These are phyloP conservation scores for Stegodyphus dumicola DNA, from an alignment of 1,140 invertebrate species.

Conservation along the genomic window DNA sequence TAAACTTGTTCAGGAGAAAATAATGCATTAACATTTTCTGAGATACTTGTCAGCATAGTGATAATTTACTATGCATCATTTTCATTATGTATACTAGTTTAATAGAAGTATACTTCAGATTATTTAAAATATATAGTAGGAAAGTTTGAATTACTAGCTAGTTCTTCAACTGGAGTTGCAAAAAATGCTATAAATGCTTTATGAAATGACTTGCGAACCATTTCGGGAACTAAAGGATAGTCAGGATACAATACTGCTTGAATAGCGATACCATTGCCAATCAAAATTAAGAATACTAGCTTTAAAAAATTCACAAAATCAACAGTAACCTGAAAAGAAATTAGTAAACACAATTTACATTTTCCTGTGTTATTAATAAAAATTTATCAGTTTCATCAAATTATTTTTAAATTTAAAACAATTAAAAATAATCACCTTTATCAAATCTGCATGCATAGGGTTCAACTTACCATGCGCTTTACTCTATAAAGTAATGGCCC, in stretches of 20 bases:
- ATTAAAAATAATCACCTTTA: not conserved
- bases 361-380: not conserved
- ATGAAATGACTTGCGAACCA: slow-evolving; percentile 66
- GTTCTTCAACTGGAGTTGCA: slow-evolving; percentile 67
- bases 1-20: too few species aligned
- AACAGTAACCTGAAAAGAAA: slow-evolving; percentile 64
- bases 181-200: slow-evolving; percentile 68
- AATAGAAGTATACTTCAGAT: too few species aligned
- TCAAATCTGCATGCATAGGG: too few species aligned
- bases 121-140: too few species aligned
- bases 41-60: too few species aligned
- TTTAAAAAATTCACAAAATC: slow-evolving; percentile 69
- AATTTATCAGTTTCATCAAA: too few species aligned
- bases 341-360: not conserved
- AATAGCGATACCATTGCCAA: slow-evolving; percentile 68
- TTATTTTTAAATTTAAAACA: not conserved
- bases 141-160: slow-evolving; percentile 59
- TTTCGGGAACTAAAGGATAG: slow-evolving; percentile 65
- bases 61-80: too few species aligned
- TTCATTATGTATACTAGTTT: too few species aligned
- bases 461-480: slow-evolving; percentile 67
- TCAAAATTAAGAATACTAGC: slow-evolving; percentile 67
- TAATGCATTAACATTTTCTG: too few species aligned
- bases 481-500: slow-evolving; percentile 69
- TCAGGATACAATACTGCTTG: slow-evolving; percentile 69